These are phyloP conservation scores for Lacerta bilineata DNA, from an alignment of 2,797 vertebrate genomes.

Conservation along the genomic window DNA sequence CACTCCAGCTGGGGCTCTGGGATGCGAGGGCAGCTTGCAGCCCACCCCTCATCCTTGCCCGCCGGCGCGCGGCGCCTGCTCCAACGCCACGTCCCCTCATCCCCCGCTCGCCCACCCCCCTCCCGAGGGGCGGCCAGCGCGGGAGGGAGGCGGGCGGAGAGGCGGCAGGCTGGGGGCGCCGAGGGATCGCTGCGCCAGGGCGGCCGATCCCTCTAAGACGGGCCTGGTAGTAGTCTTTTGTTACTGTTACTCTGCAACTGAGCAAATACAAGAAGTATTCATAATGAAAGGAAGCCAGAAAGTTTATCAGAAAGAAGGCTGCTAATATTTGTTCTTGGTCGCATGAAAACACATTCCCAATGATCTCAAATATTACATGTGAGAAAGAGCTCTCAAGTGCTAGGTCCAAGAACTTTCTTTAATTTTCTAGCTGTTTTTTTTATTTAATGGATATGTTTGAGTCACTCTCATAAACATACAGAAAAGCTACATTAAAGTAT, in stretches of 20 bases:
- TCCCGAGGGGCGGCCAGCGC: too few relatives aligned
- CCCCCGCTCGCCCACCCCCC: too few relatives aligned
- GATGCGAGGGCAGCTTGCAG: too few relatives aligned
- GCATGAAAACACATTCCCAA: neutral
- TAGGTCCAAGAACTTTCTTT: neutral
- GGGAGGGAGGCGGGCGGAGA: too few relatives aligned
- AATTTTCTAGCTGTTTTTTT: neutral
- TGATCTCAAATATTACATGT: neutral
- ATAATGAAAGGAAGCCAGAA: neutral
- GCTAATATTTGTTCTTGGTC: neutral
- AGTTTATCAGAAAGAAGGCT: neutral
- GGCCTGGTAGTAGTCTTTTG: too few relatives aligned
- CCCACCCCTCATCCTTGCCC: too few relatives aligned
- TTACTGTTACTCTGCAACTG: neutral
- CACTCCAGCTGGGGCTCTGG: too few relatives aligned
- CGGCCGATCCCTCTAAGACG: too few relatives aligned
- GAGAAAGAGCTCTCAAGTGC: neutral
- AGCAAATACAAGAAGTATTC: neutral
- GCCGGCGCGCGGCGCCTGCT: too few relatives aligned
- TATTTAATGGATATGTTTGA: conserved; percentile 17
- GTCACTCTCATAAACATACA: conserved; percentile 14
- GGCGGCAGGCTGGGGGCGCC: too few relatives aligned
- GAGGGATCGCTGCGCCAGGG: too few relatives aligned
- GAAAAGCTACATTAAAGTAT: conserved; percentile 2
- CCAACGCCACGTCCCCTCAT: too few relatives aligned